Conservation (phyloP, 2,113 vertebrate species). For the Heterotis niloticus region DNA sequence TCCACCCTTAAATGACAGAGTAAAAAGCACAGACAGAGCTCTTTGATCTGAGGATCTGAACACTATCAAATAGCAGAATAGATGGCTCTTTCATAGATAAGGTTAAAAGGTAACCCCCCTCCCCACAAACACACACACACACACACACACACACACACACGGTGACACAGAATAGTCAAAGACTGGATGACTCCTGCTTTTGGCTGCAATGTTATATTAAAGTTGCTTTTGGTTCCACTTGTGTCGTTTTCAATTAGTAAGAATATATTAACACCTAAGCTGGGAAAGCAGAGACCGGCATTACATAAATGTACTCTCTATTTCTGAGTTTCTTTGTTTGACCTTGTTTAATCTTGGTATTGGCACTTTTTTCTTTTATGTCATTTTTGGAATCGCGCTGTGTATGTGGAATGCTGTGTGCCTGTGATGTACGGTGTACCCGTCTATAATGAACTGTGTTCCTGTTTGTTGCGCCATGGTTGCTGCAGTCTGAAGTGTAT, state of each 20-base stretch:
- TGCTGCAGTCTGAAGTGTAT: neutral
- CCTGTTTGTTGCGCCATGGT: neutral
- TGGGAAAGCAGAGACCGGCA: neutral
- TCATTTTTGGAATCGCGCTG: neutral
- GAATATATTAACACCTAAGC: neutral
- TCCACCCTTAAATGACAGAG: neutral
- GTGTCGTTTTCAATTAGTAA: neutral
- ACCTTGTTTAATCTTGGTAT: neutral
- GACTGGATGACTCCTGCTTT: no score
- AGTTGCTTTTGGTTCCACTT: neutral
- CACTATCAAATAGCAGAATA: neutral
- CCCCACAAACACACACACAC: no score
- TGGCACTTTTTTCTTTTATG: neutral
- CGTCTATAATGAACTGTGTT: no score
- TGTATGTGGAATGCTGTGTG: neutral
- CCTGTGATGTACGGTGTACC: no score
- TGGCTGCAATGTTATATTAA: no score
- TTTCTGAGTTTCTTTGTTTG: constrained; percentile 1
- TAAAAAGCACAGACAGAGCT: neutral
- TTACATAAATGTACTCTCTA: neutral
- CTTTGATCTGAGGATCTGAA: neutral
- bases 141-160: no score
- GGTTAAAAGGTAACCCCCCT: neutral
- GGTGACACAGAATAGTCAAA: neutral
- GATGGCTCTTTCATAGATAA: neutral